Evolutionary conservation across 2,888 invertebrate genomes (phyloP).

Genomic region (Ferdinandea cuprea): DNA sequence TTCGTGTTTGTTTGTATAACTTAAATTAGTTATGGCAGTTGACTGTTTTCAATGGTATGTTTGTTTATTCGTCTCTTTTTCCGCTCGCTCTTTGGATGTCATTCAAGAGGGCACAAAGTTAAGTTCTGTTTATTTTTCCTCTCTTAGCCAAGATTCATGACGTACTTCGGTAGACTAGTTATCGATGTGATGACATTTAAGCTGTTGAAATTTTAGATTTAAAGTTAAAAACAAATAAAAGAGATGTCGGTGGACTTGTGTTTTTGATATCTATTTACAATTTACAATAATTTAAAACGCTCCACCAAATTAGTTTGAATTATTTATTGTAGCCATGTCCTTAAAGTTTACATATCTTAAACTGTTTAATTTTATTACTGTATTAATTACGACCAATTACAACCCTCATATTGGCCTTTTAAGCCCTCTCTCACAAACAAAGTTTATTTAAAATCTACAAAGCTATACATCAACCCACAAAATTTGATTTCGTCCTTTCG

Average conservation of each 20-base stretch:
- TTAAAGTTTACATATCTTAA: too few species aligned
- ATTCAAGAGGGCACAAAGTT: constrained; percentile 1
- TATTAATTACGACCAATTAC: too few species aligned
- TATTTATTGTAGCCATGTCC: neutral
- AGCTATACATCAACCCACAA: constrained; percentile 28
- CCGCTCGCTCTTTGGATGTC: constrained; percentile 57
- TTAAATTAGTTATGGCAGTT: constrained; percentile 71
- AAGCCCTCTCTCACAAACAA: too few species aligned
- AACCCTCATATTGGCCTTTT: too few species aligned
- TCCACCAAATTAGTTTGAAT: too few species aligned
- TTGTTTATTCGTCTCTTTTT: constrained; percentile 25
- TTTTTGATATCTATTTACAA: neutral
- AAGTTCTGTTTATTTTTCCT: neutral
- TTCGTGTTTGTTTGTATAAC: constrained; percentile 26
- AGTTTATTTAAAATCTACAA: neutral
- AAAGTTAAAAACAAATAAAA: neutral
- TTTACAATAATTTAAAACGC: too few species aligned
- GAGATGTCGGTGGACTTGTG: neutral
- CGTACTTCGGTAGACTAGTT: constrained; percentile 94
- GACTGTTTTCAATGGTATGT: constrained; percentile 73
- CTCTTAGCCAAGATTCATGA: constrained; percentile 90
- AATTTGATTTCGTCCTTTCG: constrained; percentile 17
- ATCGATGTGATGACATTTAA: constrained; percentile 94
- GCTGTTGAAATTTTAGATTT: constrained; percentile 83
- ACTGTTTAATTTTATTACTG: too few species aligned